Conservation (phyloP, 2,113 vertebrate genomes). For the Chiloscyllium plagiosum region DNA sequence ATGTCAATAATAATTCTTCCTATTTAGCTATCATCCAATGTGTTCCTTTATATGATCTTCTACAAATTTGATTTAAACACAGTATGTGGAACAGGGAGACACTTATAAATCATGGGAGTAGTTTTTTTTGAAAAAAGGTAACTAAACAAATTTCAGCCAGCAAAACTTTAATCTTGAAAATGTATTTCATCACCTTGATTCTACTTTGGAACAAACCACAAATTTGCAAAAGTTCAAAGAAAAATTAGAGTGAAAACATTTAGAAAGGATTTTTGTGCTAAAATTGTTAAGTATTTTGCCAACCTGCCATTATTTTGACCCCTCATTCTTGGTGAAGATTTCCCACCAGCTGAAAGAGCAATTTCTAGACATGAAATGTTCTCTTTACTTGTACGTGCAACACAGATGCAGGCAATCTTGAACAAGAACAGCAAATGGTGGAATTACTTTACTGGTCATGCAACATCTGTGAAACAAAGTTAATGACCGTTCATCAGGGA, state of each 20-base stretch:
- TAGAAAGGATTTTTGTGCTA: background rate
- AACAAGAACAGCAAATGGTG: background rate
- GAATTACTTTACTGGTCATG: background rate
- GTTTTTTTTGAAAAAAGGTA: background rate
- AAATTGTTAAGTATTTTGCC: background rate
- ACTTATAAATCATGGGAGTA: background rate
- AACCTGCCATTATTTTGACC: background rate
- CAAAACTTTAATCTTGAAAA: background rate
- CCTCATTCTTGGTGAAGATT: background rate
- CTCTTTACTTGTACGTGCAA: too few relatives aligned
- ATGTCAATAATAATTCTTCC: background rate
- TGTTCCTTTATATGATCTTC: slow-evolving; percentile 40
- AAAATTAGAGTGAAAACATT: background rate
- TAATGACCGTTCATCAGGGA: background rate
- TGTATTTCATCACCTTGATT: background rate
- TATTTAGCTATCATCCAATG: slow-evolving; percentile 47
- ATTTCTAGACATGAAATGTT: background rate
- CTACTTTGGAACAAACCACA: background rate
- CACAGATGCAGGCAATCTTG: background rate
- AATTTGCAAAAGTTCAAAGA: background rate
- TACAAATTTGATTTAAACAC: background rate
- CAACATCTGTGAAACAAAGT: background rate
- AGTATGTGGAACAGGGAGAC: background rate
- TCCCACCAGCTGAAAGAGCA: background rate
- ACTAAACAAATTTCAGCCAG: background rate